Base-by-base conservation (phyloP, 2,888 invertebrate genomes). In the Coremacera marginata region DNA sequence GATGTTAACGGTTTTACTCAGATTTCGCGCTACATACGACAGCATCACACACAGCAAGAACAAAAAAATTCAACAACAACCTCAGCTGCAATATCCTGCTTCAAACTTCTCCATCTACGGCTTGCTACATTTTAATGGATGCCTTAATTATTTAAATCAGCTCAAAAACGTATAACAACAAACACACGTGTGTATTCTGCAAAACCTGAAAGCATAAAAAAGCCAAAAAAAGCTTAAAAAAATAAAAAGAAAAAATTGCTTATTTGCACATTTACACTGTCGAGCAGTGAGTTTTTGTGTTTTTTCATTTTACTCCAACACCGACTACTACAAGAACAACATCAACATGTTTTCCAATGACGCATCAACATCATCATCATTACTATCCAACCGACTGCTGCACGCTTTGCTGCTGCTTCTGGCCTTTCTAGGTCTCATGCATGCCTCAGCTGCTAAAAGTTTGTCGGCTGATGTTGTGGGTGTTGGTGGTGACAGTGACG, bases 371-470 rank as follows among this genome's bases (percentile, higher is more conserved):
- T 31, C 52, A 55, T 11, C 27, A 70, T 55, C 55, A 37, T n/a
- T 31, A 22, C 22, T 37, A 25, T 22, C 51, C 68, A 14, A 11
- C 27, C 51, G 68, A 22, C 68, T 68, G 68, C 68, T 68, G 16
- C 22, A 51, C 14, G 27, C 25, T 27, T 16, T 67, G 60, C 60
- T 60, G 2, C 44, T 71, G 16, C 44, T 71, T 19, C 22, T 71
- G 22, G 60, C 60, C 19, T 31, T 57, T 5, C 44, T 74, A 22
- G 25, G 22, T n/a, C 31, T 62, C n/a, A 25, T 37, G 55, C 74
- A 74, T 19, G 31, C 67, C 5, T 51, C 74, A 67, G 65, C 55
- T 37, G 74, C 74, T 34, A 74, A 67, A 55, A 74, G 67, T 65
- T 44, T 74, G 51, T 52, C 5, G 57, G 11, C 57, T 11, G n/a